Conservation (phyloP, 2,797 vertebrate genomes). For the Coilia nasus region DNA sequence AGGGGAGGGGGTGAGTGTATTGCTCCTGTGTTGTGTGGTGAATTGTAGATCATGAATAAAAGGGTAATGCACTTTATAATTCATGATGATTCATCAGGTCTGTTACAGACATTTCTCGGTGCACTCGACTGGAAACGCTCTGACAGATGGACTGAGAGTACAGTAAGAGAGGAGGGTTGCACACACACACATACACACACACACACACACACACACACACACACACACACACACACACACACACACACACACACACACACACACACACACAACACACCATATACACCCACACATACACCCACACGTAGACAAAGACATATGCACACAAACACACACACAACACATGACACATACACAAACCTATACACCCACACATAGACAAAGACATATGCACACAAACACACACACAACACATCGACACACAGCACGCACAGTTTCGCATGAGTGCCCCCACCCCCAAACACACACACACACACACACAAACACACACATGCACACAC, state of each 20-base stretch:
- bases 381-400: too few relatives aligned
- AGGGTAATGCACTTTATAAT: neutral
- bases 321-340: neutral
- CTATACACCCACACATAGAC: neutral
- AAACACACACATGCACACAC: neutral
- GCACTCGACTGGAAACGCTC: conserved; percentile 1
- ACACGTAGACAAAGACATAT: neutral
- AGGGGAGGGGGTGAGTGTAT: neutral
- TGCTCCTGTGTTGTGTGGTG: neutral
- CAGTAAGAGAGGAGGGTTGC: neutral
- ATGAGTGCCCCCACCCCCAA: neutral
- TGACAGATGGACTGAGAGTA: neutral
- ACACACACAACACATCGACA: neutral
- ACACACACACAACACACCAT: neutral
- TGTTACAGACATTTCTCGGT: conserved; percentile 10
- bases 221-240: neutral
- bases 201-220: neutral
- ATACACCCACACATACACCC: neutral
- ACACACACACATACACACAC: neutral
- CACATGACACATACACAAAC: neutral
- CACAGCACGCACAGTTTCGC: neutral
- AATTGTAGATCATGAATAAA: neutral
- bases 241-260: neutral
- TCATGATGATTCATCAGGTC: conserved; percentile 23
- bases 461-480: neutral